Evolutionary conservation across 2,797 vertebrate species (phyloP), one percentile per base, ranked within the genome.

Genomic region (Glyptemys insculpta): DNA sequence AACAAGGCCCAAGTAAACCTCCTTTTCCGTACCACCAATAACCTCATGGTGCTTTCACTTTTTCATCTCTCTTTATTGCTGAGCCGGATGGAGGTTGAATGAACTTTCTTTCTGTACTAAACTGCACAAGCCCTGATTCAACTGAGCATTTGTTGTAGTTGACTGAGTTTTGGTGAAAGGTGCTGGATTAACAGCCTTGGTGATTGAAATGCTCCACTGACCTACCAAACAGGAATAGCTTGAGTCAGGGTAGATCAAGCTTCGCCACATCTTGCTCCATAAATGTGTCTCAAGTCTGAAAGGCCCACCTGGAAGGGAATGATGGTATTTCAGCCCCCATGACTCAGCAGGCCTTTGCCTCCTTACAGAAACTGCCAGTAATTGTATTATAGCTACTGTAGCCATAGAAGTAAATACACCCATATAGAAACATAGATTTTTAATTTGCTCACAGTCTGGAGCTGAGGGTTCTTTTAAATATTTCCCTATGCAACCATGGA

Each of bases 181-280:
- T 49, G 53, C 41, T 47, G 65, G 81, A 88, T 87, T 93, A 91
- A 49, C 37, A 62, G 27, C 79, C 49, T 80, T 83, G 56, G 91
- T 95, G 81, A 59, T 3, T 84, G 72, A 93, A 88, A 49, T 65
- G 15, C 9, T 81, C 19, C 11, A 5, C 91, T 87, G 88, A 91
- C 23, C 31, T 87, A 83, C 54, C 79, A 54, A 47, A 44, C 12
- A 27, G 72, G 14, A 76, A 59, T 27, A 56, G 90, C 31, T 0
- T 44, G 52, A 5, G 0, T 0, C 10, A 74, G 21, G 5, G 65
- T 0, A 1, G 0, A 11, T 95, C 29, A 1, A 1, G 6, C 88
- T 59, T 52, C 78, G 1, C 76, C 44, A 41, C 14, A 34, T 85
- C 3, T 11, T 34, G 16, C 91, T 72, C 87, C 1, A 3, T 8